phyloP scores from a whole-genome alignment of 2,113 vertebrate genomes.

The Xyliphius kryptos region DNA sequence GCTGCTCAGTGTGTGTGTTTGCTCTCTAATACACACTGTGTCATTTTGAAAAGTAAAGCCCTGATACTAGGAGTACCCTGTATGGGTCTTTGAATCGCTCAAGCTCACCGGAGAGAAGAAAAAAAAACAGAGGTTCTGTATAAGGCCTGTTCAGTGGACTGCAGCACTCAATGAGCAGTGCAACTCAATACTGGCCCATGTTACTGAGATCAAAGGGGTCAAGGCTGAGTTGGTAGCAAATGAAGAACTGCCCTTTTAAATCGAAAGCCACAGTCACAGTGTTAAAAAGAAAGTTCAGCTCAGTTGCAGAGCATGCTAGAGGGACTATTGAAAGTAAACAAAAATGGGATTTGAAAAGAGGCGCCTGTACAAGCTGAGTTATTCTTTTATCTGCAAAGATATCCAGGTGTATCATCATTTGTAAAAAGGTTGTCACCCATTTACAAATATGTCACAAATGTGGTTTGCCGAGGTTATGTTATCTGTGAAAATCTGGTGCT shows the following conservation, averaged over 20 bases:
- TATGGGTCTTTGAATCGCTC: slow-evolving; percentile 26
- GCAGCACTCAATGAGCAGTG: slow-evolving; percentile 32
- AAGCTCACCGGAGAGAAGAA: slow-evolving; percentile 29
- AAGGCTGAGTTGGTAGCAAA: slow-evolving; percentile 57
- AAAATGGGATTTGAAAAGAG: slow-evolving; percentile 35
- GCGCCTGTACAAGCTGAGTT: slow-evolving; percentile 10
- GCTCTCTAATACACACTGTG: slow-evolving; percentile 21
- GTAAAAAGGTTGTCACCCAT: slow-evolving; percentile 24
- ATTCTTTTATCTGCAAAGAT: slow-evolving; percentile 7
- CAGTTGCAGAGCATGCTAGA: slow-evolving; percentile 33
- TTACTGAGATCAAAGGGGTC: slow-evolving; percentile 48
- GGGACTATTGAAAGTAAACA: slow-evolving; percentile 32
- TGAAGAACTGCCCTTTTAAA: slow-evolving; percentile 59
- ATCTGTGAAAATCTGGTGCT: slow-evolving; percentile 21
- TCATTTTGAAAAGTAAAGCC: slow-evolving; percentile 27
- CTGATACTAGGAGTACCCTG: slow-evolving; percentile 26
- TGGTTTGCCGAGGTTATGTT: slow-evolving; percentile 14
- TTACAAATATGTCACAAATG: slow-evolving; percentile 24
- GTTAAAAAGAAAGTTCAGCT: slow-evolving; percentile 34
- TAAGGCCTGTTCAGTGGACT: slow-evolving; percentile 29
- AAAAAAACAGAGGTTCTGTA: slow-evolving; percentile 32
- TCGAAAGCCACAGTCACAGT: slow-evolving; percentile 54
- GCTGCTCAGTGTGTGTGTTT: slow-evolving; percentile 25
- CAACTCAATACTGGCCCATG: slow-evolving; percentile 36
- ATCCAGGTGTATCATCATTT: slow-evolving; percentile 8